Conservation (phyloP, 2,113 vertebrate species). For the Leptosomus discolor region DNA sequence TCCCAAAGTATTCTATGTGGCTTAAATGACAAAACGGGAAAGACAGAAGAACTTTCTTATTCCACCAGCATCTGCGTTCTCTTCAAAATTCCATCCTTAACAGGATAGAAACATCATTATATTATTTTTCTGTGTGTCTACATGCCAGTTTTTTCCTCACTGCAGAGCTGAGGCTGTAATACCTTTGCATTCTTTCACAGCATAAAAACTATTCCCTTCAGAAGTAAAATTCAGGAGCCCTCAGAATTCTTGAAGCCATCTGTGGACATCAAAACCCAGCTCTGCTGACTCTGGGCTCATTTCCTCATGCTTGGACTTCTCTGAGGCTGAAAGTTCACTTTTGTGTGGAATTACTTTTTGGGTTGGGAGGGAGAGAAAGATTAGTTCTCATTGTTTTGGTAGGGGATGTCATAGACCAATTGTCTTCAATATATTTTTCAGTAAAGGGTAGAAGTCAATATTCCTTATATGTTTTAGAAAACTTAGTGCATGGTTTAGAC, state of each 20-base stretch:
- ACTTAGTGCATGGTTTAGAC: background rate
- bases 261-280: background rate
- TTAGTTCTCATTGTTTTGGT: background rate
- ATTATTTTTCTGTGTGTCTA: background rate
- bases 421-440: background rate
- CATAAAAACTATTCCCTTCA: background rate
- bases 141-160: background rate
- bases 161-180: background rate
- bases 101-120: background rate
- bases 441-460: background rate
- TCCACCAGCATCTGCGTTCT: background rate
- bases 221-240: background rate
- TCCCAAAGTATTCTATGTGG: background rate
- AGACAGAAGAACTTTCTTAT: background rate
- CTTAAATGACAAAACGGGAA: background rate
- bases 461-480: background rate
- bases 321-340: background rate
- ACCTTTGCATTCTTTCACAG: background rate
- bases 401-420: background rate
- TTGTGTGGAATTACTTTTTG: background rate
- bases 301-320: background rate
- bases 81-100: background rate
- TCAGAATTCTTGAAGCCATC: background rate
- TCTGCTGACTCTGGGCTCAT: background rate
- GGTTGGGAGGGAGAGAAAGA: background rate